phyloP scores from a whole-genome alignment of 2,113 vertebrate genomes.

The Platichthys stellatus region DNA sequence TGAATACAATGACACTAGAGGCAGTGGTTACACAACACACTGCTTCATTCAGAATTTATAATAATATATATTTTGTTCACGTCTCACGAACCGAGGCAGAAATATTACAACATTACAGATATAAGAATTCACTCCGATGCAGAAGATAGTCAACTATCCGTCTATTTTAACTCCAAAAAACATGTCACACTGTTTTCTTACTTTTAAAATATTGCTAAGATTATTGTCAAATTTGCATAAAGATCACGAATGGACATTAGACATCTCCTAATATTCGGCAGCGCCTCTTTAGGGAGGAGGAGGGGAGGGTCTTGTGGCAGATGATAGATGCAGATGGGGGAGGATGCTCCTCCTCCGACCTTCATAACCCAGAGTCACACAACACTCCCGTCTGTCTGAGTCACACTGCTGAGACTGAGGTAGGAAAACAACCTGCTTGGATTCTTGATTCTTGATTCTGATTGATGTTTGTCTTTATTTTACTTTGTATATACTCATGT shows the following conservation, averaged over 20 bases:
- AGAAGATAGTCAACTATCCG: too few species aligned
- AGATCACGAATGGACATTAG: not conserved
- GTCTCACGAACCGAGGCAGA: not conserved
- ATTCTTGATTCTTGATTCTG: not conserved
- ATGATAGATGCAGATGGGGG: slow-evolving; percentile 7
- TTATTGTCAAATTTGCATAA: not conserved
- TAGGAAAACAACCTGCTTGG: slow-evolving; percentile 40
- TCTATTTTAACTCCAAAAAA: too few species aligned
- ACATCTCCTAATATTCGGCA: slow-evolving; percentile 1
- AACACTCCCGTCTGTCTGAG: not conserved
- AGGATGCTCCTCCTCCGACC: slow-evolving; percentile 60
- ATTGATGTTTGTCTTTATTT: not conserved
- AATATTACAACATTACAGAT: not conserved
- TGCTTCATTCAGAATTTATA: not conserved
- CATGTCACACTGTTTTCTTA: too few species aligned
- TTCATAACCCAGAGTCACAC: slow-evolving; percentile 57
- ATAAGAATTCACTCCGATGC: too few species aligned
- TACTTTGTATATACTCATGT: not conserved
- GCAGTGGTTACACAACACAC: not conserved
- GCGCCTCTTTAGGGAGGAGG: not conserved
- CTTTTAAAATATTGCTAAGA: too few species aligned
- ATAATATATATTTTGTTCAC: not conserved
- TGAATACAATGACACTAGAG: too few species aligned
- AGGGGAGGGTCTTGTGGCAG: not conserved
- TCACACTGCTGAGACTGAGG: slow-evolving; percentile 37